phyloP scores from a whole-genome alignment of 2,797 vertebrate species.

The Triplophysa yarkandensis region DNA sequence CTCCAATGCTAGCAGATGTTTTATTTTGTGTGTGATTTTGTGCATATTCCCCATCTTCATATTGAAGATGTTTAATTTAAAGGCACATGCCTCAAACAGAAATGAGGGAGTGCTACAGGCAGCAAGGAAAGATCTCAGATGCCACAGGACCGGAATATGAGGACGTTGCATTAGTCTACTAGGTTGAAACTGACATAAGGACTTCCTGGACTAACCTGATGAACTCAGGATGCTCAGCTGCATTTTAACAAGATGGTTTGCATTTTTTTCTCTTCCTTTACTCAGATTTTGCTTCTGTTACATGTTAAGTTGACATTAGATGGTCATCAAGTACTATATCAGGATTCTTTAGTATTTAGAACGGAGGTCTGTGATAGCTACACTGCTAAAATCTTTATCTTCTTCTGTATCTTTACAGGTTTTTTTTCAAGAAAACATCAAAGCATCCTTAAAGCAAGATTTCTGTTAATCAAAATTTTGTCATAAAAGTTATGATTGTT shows the following conservation, averaged over 20 bases:
- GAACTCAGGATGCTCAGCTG: slow-evolving; percentile 66
- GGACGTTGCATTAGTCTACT: slow-evolving; percentile 57
- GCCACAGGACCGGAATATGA: slow-evolving; percentile 53
- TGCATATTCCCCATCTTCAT: slow-evolving; percentile 77
- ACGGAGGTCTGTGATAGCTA: slow-evolving; percentile 61
- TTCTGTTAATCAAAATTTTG: not conserved
- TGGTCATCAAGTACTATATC: slow-evolving; percentile 62
- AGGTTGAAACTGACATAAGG: slow-evolving; percentile 45
- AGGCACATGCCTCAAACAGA: slow-evolving; percentile 68
- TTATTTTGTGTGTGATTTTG: slow-evolving; percentile 62
- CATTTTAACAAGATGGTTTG: slow-evolving; percentile 62
- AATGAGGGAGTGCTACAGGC: slow-evolving; percentile 51
- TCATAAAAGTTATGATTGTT: too few relatives aligned
- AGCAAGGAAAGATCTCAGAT: slow-evolving; percentile 35
- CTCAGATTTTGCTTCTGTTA: slow-evolving; percentile 55
- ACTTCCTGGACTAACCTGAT: slow-evolving; percentile 60
- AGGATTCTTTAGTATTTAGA: slow-evolving; percentile 61
- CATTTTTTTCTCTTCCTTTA: slow-evolving; percentile 48
- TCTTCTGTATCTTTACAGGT: slow-evolving; percentile 8
- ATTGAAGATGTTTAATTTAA: slow-evolving; percentile 83
- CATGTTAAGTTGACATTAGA: slow-evolving; percentile 63
- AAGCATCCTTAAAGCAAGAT: not conserved
- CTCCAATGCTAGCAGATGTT: slow-evolving; percentile 65
- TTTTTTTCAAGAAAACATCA: not conserved
- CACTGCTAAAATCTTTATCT: not conserved